Evolutionary conservation across 2,113 vertebrate species (phyloP), one percentile per base, ranked within the genome.

Genomic region (Columbina picui): DNA sequence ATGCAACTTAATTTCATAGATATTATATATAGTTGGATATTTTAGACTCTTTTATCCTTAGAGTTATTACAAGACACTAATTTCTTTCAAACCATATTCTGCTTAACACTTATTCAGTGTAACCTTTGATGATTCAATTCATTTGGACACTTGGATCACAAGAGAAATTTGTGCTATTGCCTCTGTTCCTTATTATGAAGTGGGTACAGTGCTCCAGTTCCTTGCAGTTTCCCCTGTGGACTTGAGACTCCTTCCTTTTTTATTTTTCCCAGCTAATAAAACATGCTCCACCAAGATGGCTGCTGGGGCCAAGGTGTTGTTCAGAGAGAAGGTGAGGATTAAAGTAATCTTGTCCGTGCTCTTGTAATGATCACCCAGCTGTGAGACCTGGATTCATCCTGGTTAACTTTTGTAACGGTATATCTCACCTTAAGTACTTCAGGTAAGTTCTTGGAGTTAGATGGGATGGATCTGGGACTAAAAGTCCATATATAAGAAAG

Each of bases 1-100:
- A 98, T 96, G 96, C 95, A 97, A 98, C 97, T 96, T 98, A 97
- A 98, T 98, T 98, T 98, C 96, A 97, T 95, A 94, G 97, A 95
- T 97, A 97, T 98, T 98, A 98, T 97, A 97, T 98, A 98, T 97
- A 96, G 97, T 92, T 92, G 89, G 91, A 88, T 96, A 96, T 98
- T 98, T 98, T 97, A 98, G 95, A 96, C 87, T 97, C 94, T 98
- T 97, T 90, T 97, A 94, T 98, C 86, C 75, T 98, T 96, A 95
- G 36, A 97, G 97, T 98, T 98, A 98, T 97, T 97, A 97, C 90
- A 97, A 97, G 97, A 96, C 97, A 97, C 85, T 97, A 93, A 96
- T 85, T 97, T 97, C 96, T 98, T 94, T 97, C 94, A 97, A 97
- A 83, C 93, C 67, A 67, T 97, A 97, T 95, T 98, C 94, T 97